Evolutionary conservation across 2,113 vertebrate species (phyloP), one percentile per base, ranked within the genome.

Genomic region (Trachemys scripta): DNA sequence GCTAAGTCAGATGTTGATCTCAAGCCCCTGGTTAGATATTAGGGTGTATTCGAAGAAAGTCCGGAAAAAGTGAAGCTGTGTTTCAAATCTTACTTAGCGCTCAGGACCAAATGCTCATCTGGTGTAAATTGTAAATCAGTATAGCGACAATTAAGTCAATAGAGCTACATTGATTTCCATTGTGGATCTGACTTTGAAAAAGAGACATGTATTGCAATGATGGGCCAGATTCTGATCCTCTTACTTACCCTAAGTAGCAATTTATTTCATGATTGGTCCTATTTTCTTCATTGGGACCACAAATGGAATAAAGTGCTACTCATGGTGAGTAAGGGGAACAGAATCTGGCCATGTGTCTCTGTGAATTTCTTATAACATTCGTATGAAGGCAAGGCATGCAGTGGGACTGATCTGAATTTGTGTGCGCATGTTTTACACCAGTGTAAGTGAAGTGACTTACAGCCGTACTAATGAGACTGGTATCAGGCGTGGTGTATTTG

Each of bases 31-130:
- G 12, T 87, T 94, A 89, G 50, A 76, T 82, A 59, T 87, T 91
- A 78, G 94, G 90, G 83, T 47, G 45, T 31, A 38, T 19, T 65
- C 80, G 80, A 45, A 92, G 90, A 94, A 87, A 54, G 42, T 75
- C 6, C 1, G 1, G 16, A 29, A 90, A 90, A 94, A 91, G 88
- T 96, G 88, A 85, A 24, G 72, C 38, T 65, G 8, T n/a, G 80
- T 8, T 49, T 87, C 84, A 5, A 87, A 54, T 90, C 90, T 86
- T 90, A 75, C 92, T 97, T 90, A 72, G 53, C 80, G 17, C 81
- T 88, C 0, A 0, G 10, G 35, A 47, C 85, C 45, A 53, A 76
- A 92, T 82, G n/a, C 85, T 94, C n/a, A 49, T 82, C 56, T 57
- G 8, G 11, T 85, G 11, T 69, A 35, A 56, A 82, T 12, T 85